These are phyloP conservation scores for Sinosuthora webbiana DNA, from an alignment of 2,113 vertebrate genomes.

Conservation along the genomic window DNA sequence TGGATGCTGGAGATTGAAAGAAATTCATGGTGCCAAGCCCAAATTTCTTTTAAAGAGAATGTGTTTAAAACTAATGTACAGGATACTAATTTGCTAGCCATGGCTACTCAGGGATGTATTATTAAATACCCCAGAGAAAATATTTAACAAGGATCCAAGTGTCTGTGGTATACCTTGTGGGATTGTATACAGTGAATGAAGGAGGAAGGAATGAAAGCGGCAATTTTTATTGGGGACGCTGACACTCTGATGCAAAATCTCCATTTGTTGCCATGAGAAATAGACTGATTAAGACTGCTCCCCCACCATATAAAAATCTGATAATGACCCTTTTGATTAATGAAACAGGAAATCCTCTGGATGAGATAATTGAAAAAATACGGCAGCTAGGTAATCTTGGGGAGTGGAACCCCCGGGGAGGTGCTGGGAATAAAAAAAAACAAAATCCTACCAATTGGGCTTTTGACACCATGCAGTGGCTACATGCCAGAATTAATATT, in stretches of 20 bases:
- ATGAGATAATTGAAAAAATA: not conserved
- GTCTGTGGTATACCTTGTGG: not conserved
- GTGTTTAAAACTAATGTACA: not conserved
- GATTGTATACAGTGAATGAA: not conserved
- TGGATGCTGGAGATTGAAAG: not conserved
- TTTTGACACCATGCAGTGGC: not conserved
- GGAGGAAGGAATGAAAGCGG: not conserved
- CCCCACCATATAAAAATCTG: not conserved
- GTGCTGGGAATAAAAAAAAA: not conserved
- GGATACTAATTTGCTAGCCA: not conserved
- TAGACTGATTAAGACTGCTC: not conserved
- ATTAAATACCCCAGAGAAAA: not conserved
- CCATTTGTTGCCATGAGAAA: accelerated
- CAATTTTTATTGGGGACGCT: accelerated
- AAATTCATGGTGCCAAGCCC: not conserved
- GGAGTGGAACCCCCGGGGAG: not conserved
- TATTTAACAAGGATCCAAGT: not conserved
- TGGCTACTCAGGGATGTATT: not conserved
- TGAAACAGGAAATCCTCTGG: not conserved
- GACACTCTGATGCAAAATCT: accelerated
- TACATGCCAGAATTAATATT: not conserved
- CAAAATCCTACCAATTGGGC: too few species aligned
- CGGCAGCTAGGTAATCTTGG: not conserved
- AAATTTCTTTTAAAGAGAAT: not conserved
- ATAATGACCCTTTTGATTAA: not conserved